phyloP scores from a whole-genome alignment of 64 coral and sea anemone genomes.

The Orbicella faveolata region DNA sequence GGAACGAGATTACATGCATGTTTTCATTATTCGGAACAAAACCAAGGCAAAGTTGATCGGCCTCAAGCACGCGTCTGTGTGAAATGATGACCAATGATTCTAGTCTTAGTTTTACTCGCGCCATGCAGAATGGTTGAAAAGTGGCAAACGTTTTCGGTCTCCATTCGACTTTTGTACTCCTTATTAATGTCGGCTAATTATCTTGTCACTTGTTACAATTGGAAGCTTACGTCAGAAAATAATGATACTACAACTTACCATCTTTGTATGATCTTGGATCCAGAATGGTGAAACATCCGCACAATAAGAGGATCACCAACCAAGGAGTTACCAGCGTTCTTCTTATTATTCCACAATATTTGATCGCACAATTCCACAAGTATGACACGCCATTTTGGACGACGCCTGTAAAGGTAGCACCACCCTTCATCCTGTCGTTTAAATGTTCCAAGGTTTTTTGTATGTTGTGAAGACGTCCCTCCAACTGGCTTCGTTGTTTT shows the following conservation, averaged over 20 bases:
- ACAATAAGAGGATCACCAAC: conserved; percentile 4
- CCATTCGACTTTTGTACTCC: too few relatives aligned
- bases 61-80: too few relatives aligned
- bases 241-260: not conserved
- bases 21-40: too few relatives aligned
- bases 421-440: not conserved
- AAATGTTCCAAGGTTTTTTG: not conserved
- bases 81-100: too few relatives aligned
- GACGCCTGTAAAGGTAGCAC: not conserved
- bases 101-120: too few relatives aligned
- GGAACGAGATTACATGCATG: too few relatives aligned
- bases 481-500: not conserved
- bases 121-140: too few relatives aligned
- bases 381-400: not conserved
- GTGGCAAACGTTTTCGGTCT: too few relatives aligned
- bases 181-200: too few relatives aligned
- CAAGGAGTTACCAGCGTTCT: not conserved
- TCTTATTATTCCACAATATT: not conserved
- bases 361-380: not conserved
- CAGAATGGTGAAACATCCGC: not conserved
- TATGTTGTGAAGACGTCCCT: not conserved
- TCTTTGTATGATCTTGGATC: conserved; percentile 7
- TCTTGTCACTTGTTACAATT: not conserved
- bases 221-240: not conserved
- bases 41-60: too few relatives aligned